These are phyloP conservation scores for Eupeodes latifasciatus DNA, from an alignment of 2,888 invertebrate species.

Conservation along the genomic window DNA sequence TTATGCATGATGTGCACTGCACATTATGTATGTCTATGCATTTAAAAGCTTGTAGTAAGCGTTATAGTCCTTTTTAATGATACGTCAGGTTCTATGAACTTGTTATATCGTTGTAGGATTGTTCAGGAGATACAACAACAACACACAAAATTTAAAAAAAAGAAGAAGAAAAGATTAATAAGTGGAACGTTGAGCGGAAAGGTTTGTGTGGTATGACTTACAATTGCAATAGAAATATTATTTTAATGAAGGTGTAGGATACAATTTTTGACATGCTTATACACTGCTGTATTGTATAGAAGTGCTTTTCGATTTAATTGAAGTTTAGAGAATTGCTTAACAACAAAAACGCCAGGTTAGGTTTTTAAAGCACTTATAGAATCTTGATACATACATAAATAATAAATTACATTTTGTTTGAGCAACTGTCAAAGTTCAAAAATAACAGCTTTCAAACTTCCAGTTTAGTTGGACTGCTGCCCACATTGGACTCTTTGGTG, in stretches of 20 bases:
- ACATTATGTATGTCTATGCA: not conserved
- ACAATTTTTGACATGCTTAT: conserved; percentile 15
- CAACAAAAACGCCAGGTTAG: too few species aligned
- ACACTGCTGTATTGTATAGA: not conserved
- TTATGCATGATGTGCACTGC: too few species aligned
- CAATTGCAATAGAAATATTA: not conserved
- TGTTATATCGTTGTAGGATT: conserved; percentile 31
- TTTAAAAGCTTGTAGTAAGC: conserved; percentile 17
- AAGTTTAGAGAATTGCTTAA: too few species aligned
- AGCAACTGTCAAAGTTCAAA: too few species aligned
- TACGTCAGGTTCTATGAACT: conserved; percentile 46
- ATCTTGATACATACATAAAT: too few species aligned
- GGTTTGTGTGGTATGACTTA: conserved; percentile 22
- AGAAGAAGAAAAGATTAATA: not conserved
- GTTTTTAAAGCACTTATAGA: too few species aligned
- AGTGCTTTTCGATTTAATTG: not conserved
- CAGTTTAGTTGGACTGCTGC: too few species aligned
- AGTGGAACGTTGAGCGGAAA: conserved; percentile 31
- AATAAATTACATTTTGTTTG: too few species aligned
- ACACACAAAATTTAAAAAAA: not conserved
- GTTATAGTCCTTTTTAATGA: conserved; percentile 36
- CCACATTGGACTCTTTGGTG: too few species aligned
- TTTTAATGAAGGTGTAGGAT: conserved; percentile 23
- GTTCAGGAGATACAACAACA: not conserved
- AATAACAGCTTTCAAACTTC: too few species aligned